Percentiles rank a stretch among this genome's conserved stretches.
Conservation (phyloP, 37 sponge, comb jelly and placozoan species). For the Mnemiopsis leidyi region DNA sequence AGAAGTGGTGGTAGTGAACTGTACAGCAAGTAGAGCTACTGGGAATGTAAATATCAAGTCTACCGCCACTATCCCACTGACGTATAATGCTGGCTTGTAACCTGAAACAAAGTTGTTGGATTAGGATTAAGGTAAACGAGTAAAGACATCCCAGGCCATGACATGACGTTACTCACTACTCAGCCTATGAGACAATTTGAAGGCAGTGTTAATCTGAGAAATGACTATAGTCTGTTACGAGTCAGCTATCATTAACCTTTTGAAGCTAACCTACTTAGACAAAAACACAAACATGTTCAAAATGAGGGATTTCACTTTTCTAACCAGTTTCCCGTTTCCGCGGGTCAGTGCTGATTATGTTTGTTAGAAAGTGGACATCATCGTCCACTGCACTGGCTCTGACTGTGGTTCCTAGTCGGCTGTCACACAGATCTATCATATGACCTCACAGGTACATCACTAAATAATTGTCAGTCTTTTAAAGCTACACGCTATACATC, state of each 20-base stretch:
- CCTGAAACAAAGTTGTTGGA: not conserved
- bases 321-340: not conserved
- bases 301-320: not conserved
- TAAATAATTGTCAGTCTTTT: too few relatives aligned
- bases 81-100: slow-evolving; percentile 12
- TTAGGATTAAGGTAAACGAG: too few relatives aligned
- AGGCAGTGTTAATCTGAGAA: too few relatives aligned
- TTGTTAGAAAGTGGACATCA: slow-evolving; percentile 21
- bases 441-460: too few relatives aligned
- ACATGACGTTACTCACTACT: too few relatives aligned
- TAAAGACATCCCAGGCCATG: too few relatives aligned
- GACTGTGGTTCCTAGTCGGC: not conserved
- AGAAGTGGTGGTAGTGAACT: slow-evolving; percentile 43
- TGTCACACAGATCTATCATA: slow-evolving; percentile 36
- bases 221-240: too few relatives aligned
- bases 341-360: slow-evolving; percentile 11
- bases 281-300: not conserved
- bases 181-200: too few relatives aligned
- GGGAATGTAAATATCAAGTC: slow-evolving; percentile 29
- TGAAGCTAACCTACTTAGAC: too few relatives aligned
- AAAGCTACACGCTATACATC: too few relatives aligned
- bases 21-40: not conserved
- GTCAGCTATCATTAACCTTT: too few relatives aligned
- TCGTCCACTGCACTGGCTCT: slow-evolving; percentile 12
- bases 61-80: not conserved